Evolutionary conservation across 2,888 invertebrate genomes (phyloP).

Genomic region (Eristalis tenax): DNA sequence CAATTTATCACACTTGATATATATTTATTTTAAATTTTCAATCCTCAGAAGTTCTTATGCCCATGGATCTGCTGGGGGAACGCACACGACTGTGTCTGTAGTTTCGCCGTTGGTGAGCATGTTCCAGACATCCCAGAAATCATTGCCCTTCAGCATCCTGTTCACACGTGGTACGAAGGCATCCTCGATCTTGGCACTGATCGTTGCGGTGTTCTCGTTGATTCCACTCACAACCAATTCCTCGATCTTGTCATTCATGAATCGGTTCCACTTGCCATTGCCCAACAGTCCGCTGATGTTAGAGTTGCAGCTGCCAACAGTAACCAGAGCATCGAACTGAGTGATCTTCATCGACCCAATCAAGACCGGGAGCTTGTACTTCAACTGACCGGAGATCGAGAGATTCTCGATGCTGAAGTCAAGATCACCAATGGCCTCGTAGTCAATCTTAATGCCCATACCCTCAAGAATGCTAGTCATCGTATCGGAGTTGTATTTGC

Average conservation of each 20-base stretch:
- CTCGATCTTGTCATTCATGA: constrained; percentile 77
- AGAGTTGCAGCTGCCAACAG: constrained; percentile 75
- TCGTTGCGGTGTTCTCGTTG: constrained; percentile 77
- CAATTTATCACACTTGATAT: neutral
- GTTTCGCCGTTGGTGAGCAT: constrained; percentile 73
- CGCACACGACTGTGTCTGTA: neutral
- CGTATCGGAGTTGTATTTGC: constrained; percentile 77
- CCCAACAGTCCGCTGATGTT: constrained; percentile 76
- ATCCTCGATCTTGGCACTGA: constrained; percentile 73
- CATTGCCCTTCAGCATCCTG: constrained; percentile 75
- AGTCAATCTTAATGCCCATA: constrained; percentile 76
- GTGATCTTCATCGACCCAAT: constrained; percentile 77
- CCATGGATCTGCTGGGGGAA: constrained; percentile 34
- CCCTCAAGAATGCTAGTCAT: constrained; percentile 75
- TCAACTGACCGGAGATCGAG: constrained; percentile 75
- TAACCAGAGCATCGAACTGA: constrained; percentile 73
- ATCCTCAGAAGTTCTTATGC: neutral
- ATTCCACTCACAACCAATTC: constrained; percentile 75
- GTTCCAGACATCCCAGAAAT: constrained; percentile 74
- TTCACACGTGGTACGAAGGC: constrained; percentile 75
- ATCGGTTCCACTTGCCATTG: constrained; percentile 75
- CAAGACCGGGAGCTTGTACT: constrained; percentile 76
- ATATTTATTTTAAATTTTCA: neutral
- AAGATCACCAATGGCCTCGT: constrained; percentile 76
- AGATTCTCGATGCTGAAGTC: constrained; percentile 77